Evolutionary conservation across 2,113 vertebrate genomes (phyloP).

Genomic region (Opisthocomus hoazin): DNA sequence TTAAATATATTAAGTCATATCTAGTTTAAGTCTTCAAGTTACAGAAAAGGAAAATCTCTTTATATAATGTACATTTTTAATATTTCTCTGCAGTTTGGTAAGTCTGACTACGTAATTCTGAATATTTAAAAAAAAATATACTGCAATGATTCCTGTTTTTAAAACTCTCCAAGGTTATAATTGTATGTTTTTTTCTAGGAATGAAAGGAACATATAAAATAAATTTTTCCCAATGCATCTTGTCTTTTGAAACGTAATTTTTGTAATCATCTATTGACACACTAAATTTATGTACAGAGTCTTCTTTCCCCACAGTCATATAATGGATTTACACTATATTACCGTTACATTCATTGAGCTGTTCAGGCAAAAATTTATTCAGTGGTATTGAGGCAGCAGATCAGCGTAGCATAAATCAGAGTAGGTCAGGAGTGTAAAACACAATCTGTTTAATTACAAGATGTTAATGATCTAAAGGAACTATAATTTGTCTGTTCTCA

Average conservation of each 20-base stretch:
- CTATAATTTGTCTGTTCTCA: not conserved
- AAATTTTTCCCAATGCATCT: not conserved
- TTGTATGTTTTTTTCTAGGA: not conserved
- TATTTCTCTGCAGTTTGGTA: not conserved
- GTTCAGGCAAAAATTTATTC: slow-evolving; percentile 48
- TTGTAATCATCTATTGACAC: slow-evolving; percentile 22
- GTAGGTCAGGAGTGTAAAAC: not conserved
- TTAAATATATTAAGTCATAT: not conserved
- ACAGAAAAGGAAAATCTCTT: not conserved
- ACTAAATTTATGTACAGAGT: slow-evolving; percentile 32
- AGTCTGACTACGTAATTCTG: not conserved
- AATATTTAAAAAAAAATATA: not conserved
- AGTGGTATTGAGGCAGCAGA: not conserved
- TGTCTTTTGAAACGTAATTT: not conserved
- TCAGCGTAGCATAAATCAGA: slow-evolving; percentile 17
- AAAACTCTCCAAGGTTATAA: not conserved
- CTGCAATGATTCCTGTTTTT: not conserved
- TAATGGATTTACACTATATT: slow-evolving; percentile 14
- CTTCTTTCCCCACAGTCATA: slow-evolving; percentile 8
- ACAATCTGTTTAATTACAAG: slow-evolving; percentile 49
- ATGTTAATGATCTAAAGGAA: slow-evolving; percentile 37
- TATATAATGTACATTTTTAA: not conserved
- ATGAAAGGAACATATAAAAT: not conserved
- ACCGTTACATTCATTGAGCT: slow-evolving; percentile 7
- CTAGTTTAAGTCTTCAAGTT: not conserved